Evolutionary conservation across 2,888 invertebrate genomes (phyloP).

Genomic region (Formica aserva): DNA sequence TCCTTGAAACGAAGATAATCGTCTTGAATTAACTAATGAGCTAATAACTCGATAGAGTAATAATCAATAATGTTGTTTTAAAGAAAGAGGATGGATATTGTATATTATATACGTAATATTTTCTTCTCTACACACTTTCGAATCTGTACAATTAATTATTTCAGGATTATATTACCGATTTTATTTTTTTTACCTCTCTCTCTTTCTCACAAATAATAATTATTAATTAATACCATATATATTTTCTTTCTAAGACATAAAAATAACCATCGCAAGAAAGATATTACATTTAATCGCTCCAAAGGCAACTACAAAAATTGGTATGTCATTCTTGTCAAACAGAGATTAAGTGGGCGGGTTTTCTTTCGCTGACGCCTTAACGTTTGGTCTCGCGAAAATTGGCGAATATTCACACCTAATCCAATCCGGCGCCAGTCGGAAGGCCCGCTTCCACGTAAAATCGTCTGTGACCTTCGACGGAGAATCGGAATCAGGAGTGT

Average conservation of each 20-base stretch:
- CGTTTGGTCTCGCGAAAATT: conserved; percentile 51
- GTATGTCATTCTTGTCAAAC: conserved; percentile 6
- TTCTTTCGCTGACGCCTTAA: neutral
- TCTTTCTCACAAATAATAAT: neutral
- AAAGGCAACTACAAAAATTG: neutral
- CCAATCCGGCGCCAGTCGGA: conserved; percentile 59
- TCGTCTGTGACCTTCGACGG: conserved; percentile 65
- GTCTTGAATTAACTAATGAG: conserved; percentile 28
- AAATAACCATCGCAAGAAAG: neutral
- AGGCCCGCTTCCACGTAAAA: conserved; percentile 65
- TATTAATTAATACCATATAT: neutral
- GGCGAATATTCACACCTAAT: conserved; percentile 58
- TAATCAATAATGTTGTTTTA: neutral
- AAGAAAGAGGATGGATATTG: neutral
- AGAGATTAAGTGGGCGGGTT: neutral
- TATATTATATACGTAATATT: neutral
- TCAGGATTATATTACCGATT: neutral
- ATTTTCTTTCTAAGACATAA: neutral
- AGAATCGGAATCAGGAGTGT: conserved; percentile 60
- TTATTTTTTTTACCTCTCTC: neutral
- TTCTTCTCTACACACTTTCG: neutral
- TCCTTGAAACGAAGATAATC: neutral
- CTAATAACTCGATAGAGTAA: conserved; percentile 24
- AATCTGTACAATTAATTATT: neutral
- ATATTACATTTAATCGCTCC: neutral